Evolutionary conservation across 2,113 vertebrate species (phyloP), one percentile per base, ranked within the genome.

Genomic region (Sakesphorus luctuosus): DNA sequence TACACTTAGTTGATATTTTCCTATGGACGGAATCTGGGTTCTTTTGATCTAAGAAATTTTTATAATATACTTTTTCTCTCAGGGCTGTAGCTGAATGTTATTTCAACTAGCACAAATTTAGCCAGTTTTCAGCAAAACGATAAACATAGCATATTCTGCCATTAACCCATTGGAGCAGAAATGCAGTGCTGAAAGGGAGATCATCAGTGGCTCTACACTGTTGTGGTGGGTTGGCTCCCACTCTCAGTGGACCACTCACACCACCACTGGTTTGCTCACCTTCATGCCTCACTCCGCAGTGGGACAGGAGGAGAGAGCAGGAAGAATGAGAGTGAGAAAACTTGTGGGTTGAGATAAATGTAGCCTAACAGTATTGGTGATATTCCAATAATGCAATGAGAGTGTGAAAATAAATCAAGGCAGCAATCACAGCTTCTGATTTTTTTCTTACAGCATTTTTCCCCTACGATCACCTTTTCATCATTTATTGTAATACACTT

Each of bases 201-300:
- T 63, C 33, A 38, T 0, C 33, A 24, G 31, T 53, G 21, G 13
- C 31, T 73, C 26, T 68, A 0, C 49, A 2, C 16, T 53, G 7
- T 21, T 77, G 38, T 28, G 50, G 18, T 21, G 33, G 28, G 29
- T 38, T 33, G 44, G 18, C 9, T 25, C 3, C 3, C 1, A 5
- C 17, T 75, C 35, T 61, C 11, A 47, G 52, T 26, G 3, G 5
- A 25, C 49, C 44, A 55, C 10, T 14, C 53, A 19, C 19, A 20
- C 11, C 44, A 35, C 18, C 0, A 0, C 52, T 83, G 2, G 0
- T 40, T 79, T 10, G 3, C 38, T 68, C 13, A 40, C 5, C 16
- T 50, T 29, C 6, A 2, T 7, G 20, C n/a, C 28, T 63, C 33
- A 17, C 15, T 79, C 13, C 13, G 20, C 68, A 46, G 19, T 56